A percentile compares a stretch with the other conserved stretches of the same genome.
Evolutionary conservation across 2,113 vertebrate genomes (phyloP).

Genomic region (Symphodus melops): DNA sequence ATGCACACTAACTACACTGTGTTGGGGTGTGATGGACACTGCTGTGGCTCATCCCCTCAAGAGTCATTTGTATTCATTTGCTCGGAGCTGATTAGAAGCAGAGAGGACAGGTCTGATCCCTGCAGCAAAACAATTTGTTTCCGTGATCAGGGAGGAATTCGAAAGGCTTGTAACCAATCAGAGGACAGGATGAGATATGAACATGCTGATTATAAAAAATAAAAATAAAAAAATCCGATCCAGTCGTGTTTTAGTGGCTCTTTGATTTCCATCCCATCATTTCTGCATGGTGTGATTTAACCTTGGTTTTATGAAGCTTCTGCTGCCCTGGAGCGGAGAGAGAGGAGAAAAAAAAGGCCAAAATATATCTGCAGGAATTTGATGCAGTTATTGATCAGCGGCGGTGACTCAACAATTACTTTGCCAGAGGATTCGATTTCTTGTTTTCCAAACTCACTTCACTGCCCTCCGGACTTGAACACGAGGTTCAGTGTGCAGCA

Average conservation of each 20-base stretch:
- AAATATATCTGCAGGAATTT: conserved; percentile 15
- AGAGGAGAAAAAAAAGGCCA: neutral
- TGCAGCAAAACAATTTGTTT: conserved; percentile 40
- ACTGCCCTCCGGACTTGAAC: conserved; percentile 35
- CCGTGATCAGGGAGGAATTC: conserved; percentile 6
- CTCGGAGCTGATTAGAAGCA: conserved; percentile 63
- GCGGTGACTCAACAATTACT: conserved; percentile 52
- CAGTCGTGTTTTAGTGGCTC: neutral
- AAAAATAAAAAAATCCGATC: neutral
- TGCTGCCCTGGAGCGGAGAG: neutral
- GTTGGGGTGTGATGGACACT: conserved; percentile 55
- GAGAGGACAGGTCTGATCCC: conserved; percentile 55
- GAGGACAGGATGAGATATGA: conserved; percentile 10
- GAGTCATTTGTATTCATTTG: conserved; percentile 70
- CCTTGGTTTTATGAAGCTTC: conserved; percentile 12
- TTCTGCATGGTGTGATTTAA: conserved; percentile 5
- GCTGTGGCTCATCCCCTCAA: conserved; percentile 62
- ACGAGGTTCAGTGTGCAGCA: conserved; percentile 25
- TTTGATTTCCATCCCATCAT: conserved; percentile 1
- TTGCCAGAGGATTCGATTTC: conserved; percentile 42
- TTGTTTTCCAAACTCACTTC: conserved; percentile 25
- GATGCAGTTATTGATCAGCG: conserved; percentile 40
- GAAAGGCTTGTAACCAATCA: conserved; percentile 5
- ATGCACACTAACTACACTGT: conserved; percentile 55
- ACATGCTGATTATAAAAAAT: neutral